Evolutionary conservation across 1,140 invertebrate species (phyloP).

Genomic region (Samia ricini): DNA sequence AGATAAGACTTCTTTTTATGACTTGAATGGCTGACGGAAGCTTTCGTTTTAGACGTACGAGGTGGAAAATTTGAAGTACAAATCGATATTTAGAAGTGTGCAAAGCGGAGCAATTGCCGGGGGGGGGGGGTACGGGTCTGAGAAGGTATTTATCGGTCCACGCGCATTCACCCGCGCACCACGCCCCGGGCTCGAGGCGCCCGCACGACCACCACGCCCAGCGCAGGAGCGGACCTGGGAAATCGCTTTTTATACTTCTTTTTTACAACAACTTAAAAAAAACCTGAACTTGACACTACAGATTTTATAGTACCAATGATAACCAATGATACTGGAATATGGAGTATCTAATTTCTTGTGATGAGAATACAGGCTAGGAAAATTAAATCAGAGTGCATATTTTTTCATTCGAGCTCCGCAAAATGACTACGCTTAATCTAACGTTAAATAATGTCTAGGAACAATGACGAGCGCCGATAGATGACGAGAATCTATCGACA

Average conservation of each 20-base stretch:
- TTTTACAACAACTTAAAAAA: constrained; percentile 8
- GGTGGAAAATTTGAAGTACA: no score
- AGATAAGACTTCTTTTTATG: no score
- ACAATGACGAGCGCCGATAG: no score
- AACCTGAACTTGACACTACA: neutral
- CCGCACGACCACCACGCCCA: constrained; percentile 45
- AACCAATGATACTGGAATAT: neutral
- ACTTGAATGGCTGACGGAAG: no score
- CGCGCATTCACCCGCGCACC: constrained; percentile 33
- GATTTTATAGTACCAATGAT: neutral
- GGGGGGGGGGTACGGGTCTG: constrained; percentile 34
- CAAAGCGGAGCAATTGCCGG: constrained; percentile 49
- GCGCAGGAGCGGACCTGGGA: constrained; percentile 33
- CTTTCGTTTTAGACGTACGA: no score
- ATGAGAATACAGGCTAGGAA: no score
- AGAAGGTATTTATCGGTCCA: constrained; percentile 36
- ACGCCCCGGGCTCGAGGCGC: constrained; percentile 29
- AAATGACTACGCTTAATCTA: no score
- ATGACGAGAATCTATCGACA: no score
- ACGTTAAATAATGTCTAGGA: no score
- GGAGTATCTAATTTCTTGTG: no score
- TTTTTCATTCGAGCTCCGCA: no score
- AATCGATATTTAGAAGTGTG: constrained; percentile 25
- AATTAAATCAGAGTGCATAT: no score
- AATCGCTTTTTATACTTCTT: neutral